Conservation (phyloP, 2,888 invertebrate genomes). For the Gastracanthus pulcherrimus region DNA sequence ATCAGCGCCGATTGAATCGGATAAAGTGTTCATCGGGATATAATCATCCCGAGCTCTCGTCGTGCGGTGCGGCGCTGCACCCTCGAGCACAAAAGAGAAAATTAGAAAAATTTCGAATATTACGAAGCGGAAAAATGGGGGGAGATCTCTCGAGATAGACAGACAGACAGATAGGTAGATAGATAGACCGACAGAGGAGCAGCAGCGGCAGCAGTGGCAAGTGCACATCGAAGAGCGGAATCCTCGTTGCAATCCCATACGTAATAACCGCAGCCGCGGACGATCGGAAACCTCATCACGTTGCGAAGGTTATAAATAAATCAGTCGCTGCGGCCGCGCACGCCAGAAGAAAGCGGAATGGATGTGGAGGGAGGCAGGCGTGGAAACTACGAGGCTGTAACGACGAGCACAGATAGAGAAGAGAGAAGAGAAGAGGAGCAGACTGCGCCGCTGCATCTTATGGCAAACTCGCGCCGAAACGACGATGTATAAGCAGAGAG, state of each 20-base stretch:
- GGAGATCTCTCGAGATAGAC: neutral
- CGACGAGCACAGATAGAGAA: neutral
- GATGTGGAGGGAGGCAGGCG: too few relatives aligned
- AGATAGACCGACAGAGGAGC: too few relatives aligned
- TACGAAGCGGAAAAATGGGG: neutral
- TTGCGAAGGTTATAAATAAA: slow-evolving; percentile 59
- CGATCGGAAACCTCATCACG: slow-evolving; percentile 45
- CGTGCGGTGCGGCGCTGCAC: neutral
- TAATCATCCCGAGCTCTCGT: slow-evolving; percentile 23
- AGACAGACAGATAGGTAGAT: too few relatives aligned
- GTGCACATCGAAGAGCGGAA: neutral
- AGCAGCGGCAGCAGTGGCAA: too few relatives aligned
- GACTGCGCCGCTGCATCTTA: too few relatives aligned
- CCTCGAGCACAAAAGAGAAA: slow-evolving; percentile 16
- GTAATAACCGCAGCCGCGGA: slow-evolving; percentile 22
- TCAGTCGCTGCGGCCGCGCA: slow-evolving; percentile 8
- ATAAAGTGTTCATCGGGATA: slow-evolving; percentile 47
- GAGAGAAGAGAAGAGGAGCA: too few relatives aligned
- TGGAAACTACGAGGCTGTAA: slow-evolving; percentile 11
- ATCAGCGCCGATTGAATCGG: slow-evolving; percentile 47
- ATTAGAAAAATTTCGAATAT: slow-evolving; percentile 35
- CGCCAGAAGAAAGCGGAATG: slow-evolving; percentile 29
- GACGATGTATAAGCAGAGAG: slow-evolving; percentile 56
- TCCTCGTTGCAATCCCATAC: slow-evolving; percentile 16
- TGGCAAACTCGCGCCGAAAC: neutral